Percentiles rank a stretch among this genome's conserved stretches.
Conservation (phyloP, 2,797 vertebrate species). For the Pelochelys cantorii region DNA sequence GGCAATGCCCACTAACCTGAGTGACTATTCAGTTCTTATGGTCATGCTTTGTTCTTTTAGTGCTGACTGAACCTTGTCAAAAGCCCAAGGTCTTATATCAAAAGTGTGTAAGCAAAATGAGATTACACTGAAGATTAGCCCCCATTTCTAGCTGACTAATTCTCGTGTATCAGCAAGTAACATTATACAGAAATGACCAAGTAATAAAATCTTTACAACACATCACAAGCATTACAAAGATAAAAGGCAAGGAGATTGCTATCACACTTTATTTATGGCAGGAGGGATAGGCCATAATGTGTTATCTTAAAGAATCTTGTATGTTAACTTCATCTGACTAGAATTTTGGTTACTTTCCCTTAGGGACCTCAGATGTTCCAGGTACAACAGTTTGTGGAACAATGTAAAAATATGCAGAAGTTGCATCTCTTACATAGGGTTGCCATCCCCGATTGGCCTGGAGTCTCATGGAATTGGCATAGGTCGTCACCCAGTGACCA, state of each 20-base stretch:
- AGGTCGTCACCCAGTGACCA: no score
- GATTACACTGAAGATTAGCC: conserved; percentile 45
- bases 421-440: background rate
- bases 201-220: conserved; percentile 52
- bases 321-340: background rate
- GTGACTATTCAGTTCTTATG: background rate
- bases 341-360: background rate
- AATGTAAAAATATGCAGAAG: background rate
- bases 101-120: conserved; percentile 5
- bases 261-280: conserved; percentile 30
- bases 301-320: background rate
- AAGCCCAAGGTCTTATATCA: background rate
- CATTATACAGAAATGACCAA: background rate
- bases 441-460: no score
- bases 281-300: background rate
- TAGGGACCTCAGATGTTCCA: background rate
- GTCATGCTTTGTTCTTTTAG: background rate
- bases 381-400: background rate
- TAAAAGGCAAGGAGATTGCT: conserved; percentile 1
- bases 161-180: conserved; percentile 41
- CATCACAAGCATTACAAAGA: conserved; percentile 6
- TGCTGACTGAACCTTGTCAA: conserved; percentile 2
- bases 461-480: no score
- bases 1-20: background rate
- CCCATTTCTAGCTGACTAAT: background rate